A percentile compares a stretch with the other conserved stretches of the same genome.
Conservation (phyloP, 2,797 vertebrate species). For the Phataginus tetradactyla region DNA sequence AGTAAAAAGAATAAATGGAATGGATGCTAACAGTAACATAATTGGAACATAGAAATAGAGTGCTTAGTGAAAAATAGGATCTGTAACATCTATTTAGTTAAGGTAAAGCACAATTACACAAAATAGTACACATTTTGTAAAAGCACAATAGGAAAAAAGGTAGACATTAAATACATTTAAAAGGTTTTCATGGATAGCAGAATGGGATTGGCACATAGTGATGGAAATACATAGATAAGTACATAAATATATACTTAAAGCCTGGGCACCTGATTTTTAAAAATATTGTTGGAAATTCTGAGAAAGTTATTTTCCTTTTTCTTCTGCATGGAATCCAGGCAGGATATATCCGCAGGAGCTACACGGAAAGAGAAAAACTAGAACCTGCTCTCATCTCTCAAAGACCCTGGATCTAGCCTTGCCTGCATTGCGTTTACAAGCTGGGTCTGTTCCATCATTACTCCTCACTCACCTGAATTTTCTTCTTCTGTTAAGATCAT, state of each 20-base stretch:
- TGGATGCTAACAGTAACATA: background rate
- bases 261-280: background rate
- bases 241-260: background rate
- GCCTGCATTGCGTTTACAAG: background rate
- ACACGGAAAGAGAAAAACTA: background rate
- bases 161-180: background rate
- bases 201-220: background rate
- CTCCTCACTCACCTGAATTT: background rate
- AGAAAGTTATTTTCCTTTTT: background rate
- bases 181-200: background rate
- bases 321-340: background rate
- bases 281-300: background rate
- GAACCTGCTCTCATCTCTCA: background rate
- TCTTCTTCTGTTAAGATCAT: background rate
- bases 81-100: background rate
- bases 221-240: background rate
- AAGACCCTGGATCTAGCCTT: background rate
- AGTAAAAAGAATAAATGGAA: background rate
- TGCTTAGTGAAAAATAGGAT: background rate
- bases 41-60: conserved; percentile 3
- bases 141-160: background rate
- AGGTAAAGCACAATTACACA: background rate
- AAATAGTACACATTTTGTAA: background rate
- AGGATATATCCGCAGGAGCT: background rate
- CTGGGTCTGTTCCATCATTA: background rate